These are phyloP conservation scores for Lithosia quadra DNA, from an alignment of 2,888 invertebrate species.

Conservation along the genomic window DNA sequence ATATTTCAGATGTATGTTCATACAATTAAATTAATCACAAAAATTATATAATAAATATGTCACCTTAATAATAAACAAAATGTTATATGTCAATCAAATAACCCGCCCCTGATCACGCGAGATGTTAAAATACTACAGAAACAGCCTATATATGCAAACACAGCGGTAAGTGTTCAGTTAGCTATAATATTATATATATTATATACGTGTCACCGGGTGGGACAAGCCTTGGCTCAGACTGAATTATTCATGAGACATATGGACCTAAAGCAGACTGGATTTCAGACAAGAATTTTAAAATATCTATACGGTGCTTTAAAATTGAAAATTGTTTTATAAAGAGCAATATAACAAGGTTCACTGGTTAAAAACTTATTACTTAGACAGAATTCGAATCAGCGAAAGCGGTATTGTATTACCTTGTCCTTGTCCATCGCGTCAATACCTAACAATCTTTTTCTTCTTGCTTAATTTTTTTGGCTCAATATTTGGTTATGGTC, in stretches of 20 bases:
- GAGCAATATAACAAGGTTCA: constrained; percentile 60
- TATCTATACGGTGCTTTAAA: constrained; percentile 78
- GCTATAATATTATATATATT: constrained; percentile 54
- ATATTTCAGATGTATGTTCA: too few species aligned
- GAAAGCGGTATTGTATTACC: not conserved
- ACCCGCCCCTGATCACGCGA: too few species aligned
- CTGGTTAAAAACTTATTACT: constrained; percentile 46
- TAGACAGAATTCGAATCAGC: constrained; percentile 37
- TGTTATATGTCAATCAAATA: too few species aligned
- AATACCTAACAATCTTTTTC: too few species aligned
- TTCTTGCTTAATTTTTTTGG: too few species aligned
- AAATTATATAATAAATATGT: too few species aligned
- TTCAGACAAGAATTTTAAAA: constrained; percentile 85
- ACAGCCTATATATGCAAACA: constrained; percentile 24
- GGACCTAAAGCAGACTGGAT: constrained; percentile 85
- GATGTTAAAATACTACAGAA: not conserved
- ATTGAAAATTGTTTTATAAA: constrained; percentile 80
- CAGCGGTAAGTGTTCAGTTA: constrained; percentile 52
- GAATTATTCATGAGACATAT: constrained; percentile 86
- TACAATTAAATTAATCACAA: too few species aligned
- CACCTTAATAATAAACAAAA: too few species aligned
- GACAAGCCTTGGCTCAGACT: constrained; percentile 75
- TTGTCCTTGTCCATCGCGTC: too few species aligned
- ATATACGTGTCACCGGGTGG: constrained; percentile 74
- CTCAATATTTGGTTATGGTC: too few species aligned